Conservation (phyloP, 1,140 invertebrate species). For the Acyrthosiphon pisum region DNA sequence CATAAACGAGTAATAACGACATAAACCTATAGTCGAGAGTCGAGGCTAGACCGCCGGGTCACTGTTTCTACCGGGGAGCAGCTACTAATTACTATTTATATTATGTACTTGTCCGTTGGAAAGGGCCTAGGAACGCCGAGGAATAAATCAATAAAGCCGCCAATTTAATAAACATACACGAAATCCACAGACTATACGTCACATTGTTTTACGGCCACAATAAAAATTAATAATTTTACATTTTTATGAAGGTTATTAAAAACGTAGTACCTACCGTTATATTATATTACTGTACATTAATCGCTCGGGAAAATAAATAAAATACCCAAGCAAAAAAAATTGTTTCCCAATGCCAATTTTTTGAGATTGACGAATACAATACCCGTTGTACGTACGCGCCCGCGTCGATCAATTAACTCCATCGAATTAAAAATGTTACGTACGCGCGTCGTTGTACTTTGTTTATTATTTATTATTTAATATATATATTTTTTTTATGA, state of each 20-base stretch:
- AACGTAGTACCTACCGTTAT: not conserved
- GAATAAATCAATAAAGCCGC: not conserved
- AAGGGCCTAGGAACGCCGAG: not conserved
- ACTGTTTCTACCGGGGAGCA: no score
- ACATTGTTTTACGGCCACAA: not conserved
- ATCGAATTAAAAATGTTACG: not conserved
- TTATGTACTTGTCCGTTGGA: not conserved
- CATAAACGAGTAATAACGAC: no score
- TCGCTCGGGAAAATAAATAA: not conserved
- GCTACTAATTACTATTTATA: no score
- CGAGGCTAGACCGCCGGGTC: no score
- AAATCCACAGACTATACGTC: not conserved
- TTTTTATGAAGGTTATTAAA: not conserved
- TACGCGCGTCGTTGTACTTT: no score
- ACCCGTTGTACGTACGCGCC: not conserved
- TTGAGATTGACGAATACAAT: not conserved
- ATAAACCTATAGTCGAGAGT: no score
- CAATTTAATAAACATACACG: not conserved
- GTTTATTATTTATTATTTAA: no score
- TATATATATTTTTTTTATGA: not conserved
- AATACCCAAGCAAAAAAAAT: not conserved
- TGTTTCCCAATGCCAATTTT: not conserved
- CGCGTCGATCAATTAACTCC: not conserved
- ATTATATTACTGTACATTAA: not conserved
- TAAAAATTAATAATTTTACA: not conserved